Evolutionary conservation across 2,888 invertebrate genomes (phyloP).

Genomic region (Tuta absoluta): DNA sequence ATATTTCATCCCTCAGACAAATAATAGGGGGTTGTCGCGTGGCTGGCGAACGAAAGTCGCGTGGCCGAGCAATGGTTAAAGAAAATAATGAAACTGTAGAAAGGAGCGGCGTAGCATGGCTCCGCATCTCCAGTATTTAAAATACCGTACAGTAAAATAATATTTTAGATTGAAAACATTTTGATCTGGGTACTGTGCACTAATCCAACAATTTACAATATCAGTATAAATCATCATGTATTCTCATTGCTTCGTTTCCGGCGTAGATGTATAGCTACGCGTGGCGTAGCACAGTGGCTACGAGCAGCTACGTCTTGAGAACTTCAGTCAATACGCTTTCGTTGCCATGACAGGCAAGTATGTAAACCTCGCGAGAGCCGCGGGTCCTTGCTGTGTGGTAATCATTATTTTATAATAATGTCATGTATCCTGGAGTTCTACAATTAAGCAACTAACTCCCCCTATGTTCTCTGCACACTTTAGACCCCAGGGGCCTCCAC

Average conservation of each 20-base stretch:
- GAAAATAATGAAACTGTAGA: not conserved
- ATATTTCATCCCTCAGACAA: conserved; percentile 28
- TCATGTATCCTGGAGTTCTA: not conserved
- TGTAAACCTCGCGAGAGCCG: too few relatives aligned
- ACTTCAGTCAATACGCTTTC: not conserved
- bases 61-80: conserved; percentile 45
- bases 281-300: conserved; percentile 5
- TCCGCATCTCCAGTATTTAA: too few relatives aligned
- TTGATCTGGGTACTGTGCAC: too few relatives aligned
- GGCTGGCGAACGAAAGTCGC: conserved; percentile 27
- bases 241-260: too few relatives aligned
- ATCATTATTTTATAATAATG: not conserved
- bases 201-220: too few relatives aligned
- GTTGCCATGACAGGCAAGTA: too few relatives aligned
- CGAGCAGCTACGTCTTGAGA: not conserved
- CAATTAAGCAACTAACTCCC: not conserved
- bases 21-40: conserved; percentile 25
- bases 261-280: too few relatives aligned
- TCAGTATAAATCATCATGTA: too few relatives aligned
- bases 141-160: too few relatives aligned
- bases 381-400: too few relatives aligned
- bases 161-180: too few relatives aligned
- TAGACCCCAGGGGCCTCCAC: not conserved
- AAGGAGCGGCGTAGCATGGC: too few relatives aligned
- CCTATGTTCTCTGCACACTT: not conserved